Evolutionary conservation across 2,113 vertebrate genomes (phyloP).

Genomic region (Excalfactoria chinensis): DNA sequence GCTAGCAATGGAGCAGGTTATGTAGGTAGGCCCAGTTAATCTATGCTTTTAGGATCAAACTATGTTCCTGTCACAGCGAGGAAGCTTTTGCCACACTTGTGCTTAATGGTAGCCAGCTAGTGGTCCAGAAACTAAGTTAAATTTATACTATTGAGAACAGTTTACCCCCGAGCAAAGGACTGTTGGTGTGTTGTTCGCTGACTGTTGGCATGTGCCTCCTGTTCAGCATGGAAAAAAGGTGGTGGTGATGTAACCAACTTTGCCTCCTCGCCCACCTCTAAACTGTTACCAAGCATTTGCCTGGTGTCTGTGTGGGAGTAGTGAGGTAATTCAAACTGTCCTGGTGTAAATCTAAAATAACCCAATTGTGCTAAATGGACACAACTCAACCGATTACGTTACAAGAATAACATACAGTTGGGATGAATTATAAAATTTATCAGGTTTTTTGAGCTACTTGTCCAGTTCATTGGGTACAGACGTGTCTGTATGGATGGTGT

Average conservation of each 20-base stretch:
- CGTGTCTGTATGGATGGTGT: not conserved
- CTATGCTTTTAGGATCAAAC: not conserved
- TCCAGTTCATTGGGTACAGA: not conserved
- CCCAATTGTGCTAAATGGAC: not conserved
- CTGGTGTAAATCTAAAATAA: slow-evolving; percentile 52
- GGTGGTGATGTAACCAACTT: slow-evolving; percentile 58
- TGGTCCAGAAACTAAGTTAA: not conserved
- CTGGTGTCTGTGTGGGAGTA: slow-evolving; percentile 39
- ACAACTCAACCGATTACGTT: not conserved
- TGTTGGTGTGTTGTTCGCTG: not conserved
- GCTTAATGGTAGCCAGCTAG: not conserved
- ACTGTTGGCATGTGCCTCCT: slow-evolving; percentile 27
- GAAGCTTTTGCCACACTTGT: not conserved
- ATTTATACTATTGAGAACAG: not conserved
- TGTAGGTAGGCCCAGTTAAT: not conserved
- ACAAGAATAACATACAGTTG: not conserved
- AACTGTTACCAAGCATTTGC: slow-evolving; percentile 53
- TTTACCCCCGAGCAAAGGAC: not conserved
- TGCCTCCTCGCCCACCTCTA: slow-evolving; percentile 49
- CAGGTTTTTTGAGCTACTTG: not conserved
- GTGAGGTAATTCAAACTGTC: slow-evolving; percentile 47
- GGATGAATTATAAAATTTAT: not conserved
- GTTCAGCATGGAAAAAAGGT: slow-evolving; percentile 42
- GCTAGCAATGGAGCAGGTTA: not conserved
- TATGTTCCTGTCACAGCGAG: rapidly evolving